These are phyloP conservation scores for Potorous gilbertii DNA, from an alignment of 2,797 vertebrate species.

Conservation along the genomic window DNA sequence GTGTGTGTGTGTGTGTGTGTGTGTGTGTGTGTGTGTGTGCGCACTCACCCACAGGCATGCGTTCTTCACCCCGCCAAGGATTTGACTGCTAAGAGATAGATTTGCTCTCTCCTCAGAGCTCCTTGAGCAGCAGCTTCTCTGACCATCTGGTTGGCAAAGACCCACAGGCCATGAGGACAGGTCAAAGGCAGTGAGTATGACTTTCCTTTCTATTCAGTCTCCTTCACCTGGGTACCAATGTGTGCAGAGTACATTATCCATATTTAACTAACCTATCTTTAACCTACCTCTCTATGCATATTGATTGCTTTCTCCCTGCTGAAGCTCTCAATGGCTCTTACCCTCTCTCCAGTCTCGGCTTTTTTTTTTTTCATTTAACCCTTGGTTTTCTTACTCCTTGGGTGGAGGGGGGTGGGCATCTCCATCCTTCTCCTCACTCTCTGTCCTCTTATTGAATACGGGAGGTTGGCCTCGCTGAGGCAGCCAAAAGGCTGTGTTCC, in stretches of 20 bases:
- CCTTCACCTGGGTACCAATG: slow-evolving; percentile 49
- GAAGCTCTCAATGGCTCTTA: slow-evolving; percentile 63
- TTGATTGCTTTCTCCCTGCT: slow-evolving; percentile 67
- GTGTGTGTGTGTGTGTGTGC: slow-evolving; percentile 62
- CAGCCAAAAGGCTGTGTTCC: neutral
- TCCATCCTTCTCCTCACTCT: slow-evolving; percentile 20
- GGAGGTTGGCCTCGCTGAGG: slow-evolving; percentile 30
- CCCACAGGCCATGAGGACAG: slow-evolving; percentile 77
- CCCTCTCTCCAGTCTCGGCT: slow-evolving; percentile 56
- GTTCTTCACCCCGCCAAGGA: slow-evolving; percentile 71
- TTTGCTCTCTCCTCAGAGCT: slow-evolving; percentile 83
- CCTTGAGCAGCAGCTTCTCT: slow-evolving; percentile 57
- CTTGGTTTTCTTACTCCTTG: slow-evolving; percentile 35
- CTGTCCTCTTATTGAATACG: slow-evolving; percentile 59
- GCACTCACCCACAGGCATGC: neutral
- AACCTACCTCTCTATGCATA: slow-evolving; percentile 74
- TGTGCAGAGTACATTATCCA: slow-evolving; percentile 75
- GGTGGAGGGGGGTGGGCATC: neutral
- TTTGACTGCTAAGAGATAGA: slow-evolving; percentile 77
- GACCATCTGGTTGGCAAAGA: slow-evolving; percentile 75
- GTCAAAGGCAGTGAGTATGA: slow-evolving; percentile 84
- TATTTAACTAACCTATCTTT: slow-evolving; percentile 72
- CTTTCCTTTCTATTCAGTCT: slow-evolving; percentile 25
- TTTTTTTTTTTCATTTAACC: slow-evolving; percentile 23
- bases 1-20: slow-evolving; percentile 70